Evolutionary conservation across 2,113 vertebrate genomes (phyloP).

Genomic region (Pyrgilauda ruficollis): DNA sequence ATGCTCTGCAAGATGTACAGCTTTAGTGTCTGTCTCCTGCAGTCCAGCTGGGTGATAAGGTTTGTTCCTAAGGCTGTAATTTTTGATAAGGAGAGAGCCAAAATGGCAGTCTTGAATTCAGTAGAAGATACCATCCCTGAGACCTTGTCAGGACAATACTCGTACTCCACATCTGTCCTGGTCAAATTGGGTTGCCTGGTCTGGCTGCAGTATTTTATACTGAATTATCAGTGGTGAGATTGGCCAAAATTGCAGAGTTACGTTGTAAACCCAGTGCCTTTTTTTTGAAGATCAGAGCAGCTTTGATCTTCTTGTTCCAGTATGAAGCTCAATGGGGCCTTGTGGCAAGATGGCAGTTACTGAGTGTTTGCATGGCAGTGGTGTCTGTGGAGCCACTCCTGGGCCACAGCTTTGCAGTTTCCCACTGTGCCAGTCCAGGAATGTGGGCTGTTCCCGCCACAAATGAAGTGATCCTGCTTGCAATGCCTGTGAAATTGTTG

Average conservation of each 20-base stretch:
- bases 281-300: neutral
- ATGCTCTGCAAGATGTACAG: neutral
- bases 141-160: neutral
- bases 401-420: neutral
- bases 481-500: neutral
- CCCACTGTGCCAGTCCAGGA: neutral
- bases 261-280: neutral
- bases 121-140: neutral
- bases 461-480: neutral
- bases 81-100: neutral
- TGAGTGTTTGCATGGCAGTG: neutral
- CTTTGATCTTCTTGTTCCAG: neutral
- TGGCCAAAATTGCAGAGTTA: neutral
- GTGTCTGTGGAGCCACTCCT: neutral
- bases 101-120: neutral
- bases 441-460: neutral
- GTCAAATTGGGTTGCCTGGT: neutral
- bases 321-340: neutral
- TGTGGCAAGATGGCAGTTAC: rapidly evolving
- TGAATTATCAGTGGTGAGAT: neutral
- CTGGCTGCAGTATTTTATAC: neutral
- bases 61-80: neutral
- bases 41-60: neutral
- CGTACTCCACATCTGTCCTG: neutral
- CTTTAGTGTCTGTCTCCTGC: neutral